phyloP scores from a whole-genome alignment of 2,113 vertebrate species.

The Ceyx melanurus region DNA sequence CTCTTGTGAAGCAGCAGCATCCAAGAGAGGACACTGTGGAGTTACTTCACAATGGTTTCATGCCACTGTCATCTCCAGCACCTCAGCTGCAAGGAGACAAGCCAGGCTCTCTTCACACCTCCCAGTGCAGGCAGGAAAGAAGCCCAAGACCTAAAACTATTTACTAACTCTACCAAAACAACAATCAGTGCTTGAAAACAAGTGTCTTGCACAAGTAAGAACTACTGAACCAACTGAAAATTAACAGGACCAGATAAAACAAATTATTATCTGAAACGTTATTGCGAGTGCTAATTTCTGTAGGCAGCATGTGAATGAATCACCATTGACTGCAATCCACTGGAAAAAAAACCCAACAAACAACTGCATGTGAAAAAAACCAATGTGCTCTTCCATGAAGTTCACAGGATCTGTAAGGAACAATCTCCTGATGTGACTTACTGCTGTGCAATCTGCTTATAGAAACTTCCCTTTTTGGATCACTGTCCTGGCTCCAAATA shows the following conservation, averaged over 20 bases:
- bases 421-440: neutral
- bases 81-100: neutral
- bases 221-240: constrained; percentile 16
- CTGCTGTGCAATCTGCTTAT: constrained; percentile 6
- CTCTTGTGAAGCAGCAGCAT: neutral
- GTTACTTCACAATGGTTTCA: neutral
- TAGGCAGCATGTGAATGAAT: constrained; percentile 13
- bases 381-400: neutral
- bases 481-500: neutral
- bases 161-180: constrained; percentile 14
- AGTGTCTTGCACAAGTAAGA: neutral
- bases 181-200: constrained; percentile 21
- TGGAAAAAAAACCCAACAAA: neutral
- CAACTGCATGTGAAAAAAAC: constrained; percentile 1
- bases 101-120: neutral
- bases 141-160: neutral
- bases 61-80: neutral
- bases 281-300: neutral
- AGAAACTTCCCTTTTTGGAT: constrained; percentile 45
- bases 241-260: constrained; percentile 18
- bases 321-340: neutral
- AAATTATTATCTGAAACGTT: neutral
- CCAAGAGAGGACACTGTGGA: neutral
- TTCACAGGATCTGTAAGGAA: neutral
- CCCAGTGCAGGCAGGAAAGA: neutral